phyloP scores from a whole-genome alignment of 2,888 invertebrate species.

The Tipula confusa region DNA sequence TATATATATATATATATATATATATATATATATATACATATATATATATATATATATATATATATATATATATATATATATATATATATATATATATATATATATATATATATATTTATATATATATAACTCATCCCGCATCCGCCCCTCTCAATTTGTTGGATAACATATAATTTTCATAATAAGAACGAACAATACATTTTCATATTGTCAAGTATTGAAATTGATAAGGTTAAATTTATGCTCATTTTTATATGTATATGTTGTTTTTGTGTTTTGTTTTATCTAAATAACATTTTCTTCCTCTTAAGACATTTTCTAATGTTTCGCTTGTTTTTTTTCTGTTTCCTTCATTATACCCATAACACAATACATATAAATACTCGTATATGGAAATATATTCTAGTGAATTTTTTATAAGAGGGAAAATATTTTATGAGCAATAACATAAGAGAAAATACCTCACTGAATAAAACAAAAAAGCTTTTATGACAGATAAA shows the following conservation, averaged over 20 bases:
- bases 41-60: too few species aligned
- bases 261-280: neutral
- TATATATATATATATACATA: neutral
- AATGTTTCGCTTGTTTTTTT: neutral
- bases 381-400: neutral
- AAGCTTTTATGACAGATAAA: slow-evolving; percentile 12
- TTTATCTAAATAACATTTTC: slow-evolving; percentile 20
- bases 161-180: slow-evolving; percentile 3
- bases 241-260: slow-evolving; percentile 7
- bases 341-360: neutral
- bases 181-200: neutral
- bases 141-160: neutral
- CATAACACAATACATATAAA: neutral
- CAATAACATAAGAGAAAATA: neutral
- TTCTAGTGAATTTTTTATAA: neutral
- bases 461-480: neutral
- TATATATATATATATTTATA: neutral
- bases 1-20: too few species aligned
- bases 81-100: too few species aligned
- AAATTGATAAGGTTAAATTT: slow-evolving; percentile 26
- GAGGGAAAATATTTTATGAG: neutral
- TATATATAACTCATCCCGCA: neutral
- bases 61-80: too few species aligned
- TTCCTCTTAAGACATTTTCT: neutral
- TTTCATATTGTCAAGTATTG: slow-evolving; percentile 5